These are phyloP conservation scores for Drosophila picticornis DNA, from an alignment of 2,888 invertebrate genomes.

Conservation along the genomic window DNA sequence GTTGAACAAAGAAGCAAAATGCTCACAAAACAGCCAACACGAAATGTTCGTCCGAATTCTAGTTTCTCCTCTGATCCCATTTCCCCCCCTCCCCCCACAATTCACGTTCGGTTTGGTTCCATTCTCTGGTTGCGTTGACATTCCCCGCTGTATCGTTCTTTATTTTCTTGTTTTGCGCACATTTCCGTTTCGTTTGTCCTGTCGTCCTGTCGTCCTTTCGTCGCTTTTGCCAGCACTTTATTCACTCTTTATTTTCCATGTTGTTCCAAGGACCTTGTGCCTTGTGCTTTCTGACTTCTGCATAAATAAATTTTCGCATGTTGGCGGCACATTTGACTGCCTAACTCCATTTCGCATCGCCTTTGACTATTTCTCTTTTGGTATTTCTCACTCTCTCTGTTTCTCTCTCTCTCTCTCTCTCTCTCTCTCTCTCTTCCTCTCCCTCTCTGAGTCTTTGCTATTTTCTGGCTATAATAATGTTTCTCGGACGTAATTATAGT, in stretches of 20 bases:
- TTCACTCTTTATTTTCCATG: conserved; percentile 28
- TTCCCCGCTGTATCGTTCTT: conserved; percentile 37
- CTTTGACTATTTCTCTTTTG: conserved; percentile 9
- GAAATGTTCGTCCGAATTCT: conserved; percentile 29
- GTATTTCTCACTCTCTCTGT: not conserved
- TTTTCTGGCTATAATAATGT: conserved; percentile 53
- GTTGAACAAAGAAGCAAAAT: conserved; percentile 37
- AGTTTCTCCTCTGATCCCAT: conserved; percentile 13
- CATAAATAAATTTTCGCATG: conserved; percentile 70
- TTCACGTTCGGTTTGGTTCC: conserved; percentile 9
- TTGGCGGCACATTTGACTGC: conserved; percentile 64
- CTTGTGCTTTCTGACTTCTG: conserved; percentile 39
- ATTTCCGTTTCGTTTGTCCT: conserved; percentile 41
- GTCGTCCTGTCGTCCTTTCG: conserved; percentile 7
- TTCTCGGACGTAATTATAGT: conserved; percentile 69
- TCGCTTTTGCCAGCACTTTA: conserved; percentile 27
- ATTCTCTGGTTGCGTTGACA: conserved; percentile 30
- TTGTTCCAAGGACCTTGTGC: conserved; percentile 33
- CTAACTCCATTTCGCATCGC: conserved; percentile 35
- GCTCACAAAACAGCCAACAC: conserved; percentile 41
- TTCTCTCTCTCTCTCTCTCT: not conserved
- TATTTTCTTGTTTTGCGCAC: conserved; percentile 18
- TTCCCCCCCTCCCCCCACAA: conserved; percentile 2
- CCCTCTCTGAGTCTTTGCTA: conserved; percentile 11
- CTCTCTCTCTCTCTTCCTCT: conserved; percentile 5